Evolutionary conservation across 2,113 vertebrate genomes (phyloP).

Genomic region (Danionella cerebrum): DNA sequence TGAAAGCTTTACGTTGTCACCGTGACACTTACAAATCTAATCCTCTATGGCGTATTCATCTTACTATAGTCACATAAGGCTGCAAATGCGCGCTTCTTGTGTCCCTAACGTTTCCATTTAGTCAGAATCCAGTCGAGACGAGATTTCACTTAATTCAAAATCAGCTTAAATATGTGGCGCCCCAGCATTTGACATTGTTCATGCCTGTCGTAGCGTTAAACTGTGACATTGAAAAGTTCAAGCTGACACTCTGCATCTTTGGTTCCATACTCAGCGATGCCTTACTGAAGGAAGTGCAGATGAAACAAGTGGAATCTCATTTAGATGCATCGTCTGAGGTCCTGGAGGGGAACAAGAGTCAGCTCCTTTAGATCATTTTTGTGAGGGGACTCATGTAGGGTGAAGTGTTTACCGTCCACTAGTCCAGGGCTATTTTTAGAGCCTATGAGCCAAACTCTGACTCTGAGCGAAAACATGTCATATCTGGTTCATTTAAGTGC

Average conservation of each 20-base stretch:
- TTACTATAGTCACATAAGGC: slow-evolving; percentile 1
- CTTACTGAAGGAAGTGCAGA: neutral
- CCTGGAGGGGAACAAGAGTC: slow-evolving; percentile 27
- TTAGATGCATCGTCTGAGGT: slow-evolving; percentile 29
- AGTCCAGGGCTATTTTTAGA: slow-evolving; percentile 25
- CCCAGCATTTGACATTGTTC: slow-evolving; percentile 32
- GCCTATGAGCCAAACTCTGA: slow-evolving; percentile 5
- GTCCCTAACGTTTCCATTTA: slow-evolving; percentile 11
- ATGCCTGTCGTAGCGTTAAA: slow-evolving; percentile 44
- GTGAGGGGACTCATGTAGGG: slow-evolving; percentile 20
- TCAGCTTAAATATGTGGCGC: neutral
- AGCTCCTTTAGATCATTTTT: slow-evolving; percentile 35
- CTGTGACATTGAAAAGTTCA: slow-evolving; percentile 49
- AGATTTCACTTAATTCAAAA: slow-evolving; percentile 6
- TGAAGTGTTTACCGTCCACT: slow-evolving; percentile 25
- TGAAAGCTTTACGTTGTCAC: neutral
- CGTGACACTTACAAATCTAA: neutral
- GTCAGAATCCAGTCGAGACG: neutral
- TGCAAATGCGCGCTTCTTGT: neutral
- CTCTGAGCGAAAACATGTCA: slow-evolving; percentile 1
- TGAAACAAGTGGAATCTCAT: slow-evolving; percentile 34
- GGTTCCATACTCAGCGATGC: neutral
- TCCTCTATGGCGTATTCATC: neutral
- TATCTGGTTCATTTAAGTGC: slow-evolving; percentile 17
- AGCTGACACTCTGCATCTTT: slow-evolving; percentile 34